Percentiles rank a stretch among this genome's conserved stretches.
These are phyloP conservation scores for Philereme vetulata DNA, from an alignment of 2,888 invertebrate genomes.

Conservation along the genomic window DNA sequence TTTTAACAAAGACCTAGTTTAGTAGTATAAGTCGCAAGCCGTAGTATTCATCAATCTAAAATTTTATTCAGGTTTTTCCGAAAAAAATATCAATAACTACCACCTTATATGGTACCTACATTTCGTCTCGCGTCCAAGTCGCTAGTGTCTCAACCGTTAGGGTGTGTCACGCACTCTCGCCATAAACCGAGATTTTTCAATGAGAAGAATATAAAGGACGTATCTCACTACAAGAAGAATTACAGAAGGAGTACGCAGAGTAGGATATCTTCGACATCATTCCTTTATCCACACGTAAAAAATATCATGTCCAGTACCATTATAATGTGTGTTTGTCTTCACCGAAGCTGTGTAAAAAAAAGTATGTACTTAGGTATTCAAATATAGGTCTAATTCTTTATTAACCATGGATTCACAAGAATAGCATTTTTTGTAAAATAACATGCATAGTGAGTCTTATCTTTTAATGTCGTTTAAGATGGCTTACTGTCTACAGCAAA, in stretches of 20 bases:
- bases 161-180: conserved; percentile 22
- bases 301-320: too few relatives aligned
- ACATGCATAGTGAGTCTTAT: too few relatives aligned
- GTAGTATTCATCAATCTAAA: too few relatives aligned
- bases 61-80: too few relatives aligned
- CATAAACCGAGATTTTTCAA: conserved; percentile 49
- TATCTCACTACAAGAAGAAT: conserved; percentile 34
- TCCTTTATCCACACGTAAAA: not conserved
- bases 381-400: too few relatives aligned
- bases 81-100: too few relatives aligned
- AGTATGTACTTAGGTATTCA: not conserved
- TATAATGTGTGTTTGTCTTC: not conserved
- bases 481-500: too few relatives aligned
- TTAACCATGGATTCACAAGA: too few relatives aligned
- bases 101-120: too few relatives aligned
- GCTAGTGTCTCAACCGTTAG: conserved; percentile 7
- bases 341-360: not conserved
- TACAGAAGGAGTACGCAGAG: conserved; percentile 5
- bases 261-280: not conserved
- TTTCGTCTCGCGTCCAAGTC: conserved; percentile 8
- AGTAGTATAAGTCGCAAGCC: too few relatives aligned
- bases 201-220: conserved; percentile 45
- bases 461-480: too few relatives aligned
- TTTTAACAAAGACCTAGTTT: not conserved
- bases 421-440: too few relatives aligned